Evolutionary conservation across 1,140 invertebrate genomes (phyloP).

Genomic region (Leptinotarsa defecta): DNA sequence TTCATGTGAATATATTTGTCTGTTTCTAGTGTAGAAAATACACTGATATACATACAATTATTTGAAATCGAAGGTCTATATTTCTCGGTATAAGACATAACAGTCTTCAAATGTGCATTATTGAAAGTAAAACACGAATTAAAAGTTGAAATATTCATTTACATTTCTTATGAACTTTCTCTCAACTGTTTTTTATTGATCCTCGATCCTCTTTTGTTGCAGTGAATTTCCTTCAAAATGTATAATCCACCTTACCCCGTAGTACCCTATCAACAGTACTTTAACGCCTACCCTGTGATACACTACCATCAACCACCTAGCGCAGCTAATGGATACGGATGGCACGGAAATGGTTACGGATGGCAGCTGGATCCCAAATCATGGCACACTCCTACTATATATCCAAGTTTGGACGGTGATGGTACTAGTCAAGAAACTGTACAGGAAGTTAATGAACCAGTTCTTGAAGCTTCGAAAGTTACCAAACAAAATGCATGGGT

Average conservation of each 20-base stretch:
- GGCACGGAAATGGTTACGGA: conserved; percentile 54
- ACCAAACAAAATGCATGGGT: conserved; percentile 47
- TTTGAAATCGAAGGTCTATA: too few relatives aligned
- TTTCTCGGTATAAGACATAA: too few relatives aligned
- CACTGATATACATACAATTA: too few relatives aligned
- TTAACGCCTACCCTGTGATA: conserved; percentile 51
- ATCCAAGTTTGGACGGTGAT: conserved; percentile 36
- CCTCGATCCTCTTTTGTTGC: conserved; percentile 13
- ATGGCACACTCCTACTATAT: conserved; percentile 43
- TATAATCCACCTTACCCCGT: conserved; percentile 26
- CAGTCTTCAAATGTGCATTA: too few relatives aligned
- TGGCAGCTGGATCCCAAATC: conserved; percentile 52
- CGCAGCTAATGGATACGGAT: conserved; percentile 53
- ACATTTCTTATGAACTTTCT: too few relatives aligned
- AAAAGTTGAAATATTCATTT: too few relatives aligned
- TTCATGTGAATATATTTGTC: too few relatives aligned
- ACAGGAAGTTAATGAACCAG: conserved; percentile 46
- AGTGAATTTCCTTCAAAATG: conserved; percentile 10
- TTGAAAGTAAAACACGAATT: too few relatives aligned
- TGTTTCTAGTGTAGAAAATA: too few relatives aligned
- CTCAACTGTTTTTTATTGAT: too few relatives aligned
- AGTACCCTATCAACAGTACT: conserved; percentile 49
- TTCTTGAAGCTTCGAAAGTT: conserved; percentile 47
- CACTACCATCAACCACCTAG: conserved; percentile 51
- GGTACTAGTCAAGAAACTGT: conserved; percentile 37